Evolutionary conservation across 2,888 invertebrate species (phyloP).

Genomic region (Diplazon laetatorius): DNA sequence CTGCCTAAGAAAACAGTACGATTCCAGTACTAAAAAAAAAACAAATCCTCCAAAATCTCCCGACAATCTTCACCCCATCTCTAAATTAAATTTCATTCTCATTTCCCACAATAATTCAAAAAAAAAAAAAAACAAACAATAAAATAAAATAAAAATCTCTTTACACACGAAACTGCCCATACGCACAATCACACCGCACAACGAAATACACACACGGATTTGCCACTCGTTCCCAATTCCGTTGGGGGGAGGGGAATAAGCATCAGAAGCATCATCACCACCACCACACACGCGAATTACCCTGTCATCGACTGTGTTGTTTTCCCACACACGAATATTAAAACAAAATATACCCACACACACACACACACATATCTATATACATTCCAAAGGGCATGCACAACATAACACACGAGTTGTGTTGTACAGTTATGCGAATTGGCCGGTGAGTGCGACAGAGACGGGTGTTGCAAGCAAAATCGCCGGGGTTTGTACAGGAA

Average conservation of each 20-base stretch:
- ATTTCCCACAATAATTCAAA: too few relatives aligned
- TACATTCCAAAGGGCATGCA: constrained; percentile 66
- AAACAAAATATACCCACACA: neutral
- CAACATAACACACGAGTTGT: constrained; percentile 54
- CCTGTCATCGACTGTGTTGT: constrained; percentile 61
- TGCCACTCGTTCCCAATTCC: constrained; percentile 51
- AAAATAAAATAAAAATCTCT: too few relatives aligned
- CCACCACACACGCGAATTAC: constrained; percentile 52
- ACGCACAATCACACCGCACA: too few relatives aligned
- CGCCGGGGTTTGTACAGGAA: constrained; percentile 67
- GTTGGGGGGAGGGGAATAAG: constrained; percentile 25
- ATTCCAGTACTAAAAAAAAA: too few relatives aligned
- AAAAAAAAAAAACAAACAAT: too few relatives aligned
- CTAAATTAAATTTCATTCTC: too few relatives aligned
- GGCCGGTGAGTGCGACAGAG: constrained; percentile 40
- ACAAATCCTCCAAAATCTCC: too few relatives aligned
- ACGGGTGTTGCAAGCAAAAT: constrained; percentile 48
- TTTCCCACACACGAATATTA: constrained; percentile 47
- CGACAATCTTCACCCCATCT: too few relatives aligned
- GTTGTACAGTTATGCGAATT: constrained; percentile 46
- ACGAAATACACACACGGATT: constrained; percentile 39
- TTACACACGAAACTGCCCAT: too few relatives aligned
- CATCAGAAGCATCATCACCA: constrained; percentile 7
- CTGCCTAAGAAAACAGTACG: too few relatives aligned
- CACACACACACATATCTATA: constrained; percentile 43